Conservation (phyloP, 2,113 vertebrate species). For the Archocentrus centrarchus region DNA sequence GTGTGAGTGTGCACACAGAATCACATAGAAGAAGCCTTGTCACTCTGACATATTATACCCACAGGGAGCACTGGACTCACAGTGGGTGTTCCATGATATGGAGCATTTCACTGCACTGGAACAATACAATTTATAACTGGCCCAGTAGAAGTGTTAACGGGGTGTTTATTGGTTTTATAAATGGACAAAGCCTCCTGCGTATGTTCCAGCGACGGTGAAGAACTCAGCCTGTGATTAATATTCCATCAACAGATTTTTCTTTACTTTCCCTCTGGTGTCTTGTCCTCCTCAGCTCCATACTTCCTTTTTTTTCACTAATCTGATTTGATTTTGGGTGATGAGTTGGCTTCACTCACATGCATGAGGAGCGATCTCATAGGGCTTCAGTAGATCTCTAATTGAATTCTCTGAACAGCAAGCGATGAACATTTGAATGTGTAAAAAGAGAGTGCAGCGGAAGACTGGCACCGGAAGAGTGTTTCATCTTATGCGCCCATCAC, state of each 20-base stretch:
- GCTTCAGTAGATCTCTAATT: conserved; percentile 70
- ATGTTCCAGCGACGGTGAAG: background rate
- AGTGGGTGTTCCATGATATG: conserved; percentile 8
- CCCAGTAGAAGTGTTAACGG: conserved; percentile 25
- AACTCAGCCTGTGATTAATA: conserved; percentile 24
- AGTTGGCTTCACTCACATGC: conserved; percentile 49
- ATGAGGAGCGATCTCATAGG: conserved; percentile 52
- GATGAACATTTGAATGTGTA: conserved; percentile 42
- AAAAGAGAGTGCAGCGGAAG: background rate
- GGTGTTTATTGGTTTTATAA: conserved; percentile 48
- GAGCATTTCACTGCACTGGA: conserved; percentile 19
- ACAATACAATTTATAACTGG: conserved; percentile 11
- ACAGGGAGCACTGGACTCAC: background rate
- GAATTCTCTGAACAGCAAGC: conserved; percentile 61
- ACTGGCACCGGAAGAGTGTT: conserved; percentile 39
- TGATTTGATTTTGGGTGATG: conserved; percentile 21
- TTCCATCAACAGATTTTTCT: conserved; percentile 14
- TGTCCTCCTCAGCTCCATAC: background rate
- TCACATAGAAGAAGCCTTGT: background rate
- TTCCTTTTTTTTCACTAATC: background rate
- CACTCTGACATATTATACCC: conserved; percentile 4
- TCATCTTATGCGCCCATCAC: conserved; percentile 49
- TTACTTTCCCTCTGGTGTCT: background rate
- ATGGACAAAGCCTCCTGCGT: conserved; percentile 25
- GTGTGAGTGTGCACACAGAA: background rate